These are phyloP conservation scores for Zaprionus bogoriensis DNA, from an alignment of 2,888 invertebrate species.

Conservation along the genomic window DNA sequence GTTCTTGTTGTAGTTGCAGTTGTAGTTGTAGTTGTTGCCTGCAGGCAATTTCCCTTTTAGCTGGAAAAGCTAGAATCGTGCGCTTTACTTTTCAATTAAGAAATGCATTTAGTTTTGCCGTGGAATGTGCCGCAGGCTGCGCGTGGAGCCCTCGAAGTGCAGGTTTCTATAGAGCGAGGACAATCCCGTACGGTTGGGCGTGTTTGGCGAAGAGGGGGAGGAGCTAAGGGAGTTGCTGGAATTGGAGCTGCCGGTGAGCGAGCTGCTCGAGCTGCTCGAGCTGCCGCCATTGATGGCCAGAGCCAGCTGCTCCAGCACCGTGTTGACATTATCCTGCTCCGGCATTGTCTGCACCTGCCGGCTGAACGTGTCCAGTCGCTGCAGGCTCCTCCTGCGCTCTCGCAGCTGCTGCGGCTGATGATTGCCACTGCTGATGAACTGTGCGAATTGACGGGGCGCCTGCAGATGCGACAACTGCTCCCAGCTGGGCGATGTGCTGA, in stretches of 20 bases:
- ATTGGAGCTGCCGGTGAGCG: no score
- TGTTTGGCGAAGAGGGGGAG: no score
- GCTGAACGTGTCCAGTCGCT: background rate
- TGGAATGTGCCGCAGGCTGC: conserved; percentile 10
- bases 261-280: no score
- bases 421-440: conserved; percentile 7
- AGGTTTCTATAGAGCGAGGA: background rate
- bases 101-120: conserved; percentile 33
- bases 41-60: conserved; percentile 19
- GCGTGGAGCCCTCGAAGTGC: conserved; percentile 3
- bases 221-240: background rate
- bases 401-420: background rate
- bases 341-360: background rate
- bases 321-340: background rate
- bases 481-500: background rate
- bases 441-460: background rate
- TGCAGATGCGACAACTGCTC: conserved; percentile 8
- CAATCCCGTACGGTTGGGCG: no score
- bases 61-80: no score
- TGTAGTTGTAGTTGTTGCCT: no score
- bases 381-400: no score
- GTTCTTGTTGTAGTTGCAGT: conserved; percentile 22
- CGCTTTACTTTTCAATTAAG: conserved; percentile 48
- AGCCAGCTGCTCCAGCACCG: conserved; percentile 5
- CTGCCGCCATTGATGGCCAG: background rate